Evolutionary conservation across 2,113 vertebrate genomes (phyloP).

Genomic region (Spizaetus ornatus): DNA sequence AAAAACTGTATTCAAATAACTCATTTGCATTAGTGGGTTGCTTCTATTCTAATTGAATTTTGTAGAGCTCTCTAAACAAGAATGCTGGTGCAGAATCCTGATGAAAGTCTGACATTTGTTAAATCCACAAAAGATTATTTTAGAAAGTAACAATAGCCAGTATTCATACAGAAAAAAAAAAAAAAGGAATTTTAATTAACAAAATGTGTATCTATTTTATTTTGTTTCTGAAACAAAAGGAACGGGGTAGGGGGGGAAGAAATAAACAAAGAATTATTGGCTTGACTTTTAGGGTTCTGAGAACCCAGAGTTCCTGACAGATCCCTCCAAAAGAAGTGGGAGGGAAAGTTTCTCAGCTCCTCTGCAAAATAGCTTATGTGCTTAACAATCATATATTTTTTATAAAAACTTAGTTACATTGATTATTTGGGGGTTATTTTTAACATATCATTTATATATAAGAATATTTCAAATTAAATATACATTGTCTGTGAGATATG

Average conservation of each 20-base stretch:
- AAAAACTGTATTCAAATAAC: constrained; percentile 32
- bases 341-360: not conserved
- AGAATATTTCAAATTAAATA: not conserved
- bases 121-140: constrained; percentile 63
- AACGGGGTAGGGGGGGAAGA: not conserved
- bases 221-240: constrained; percentile 52
- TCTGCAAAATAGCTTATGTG: not conserved
- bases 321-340: not conserved
- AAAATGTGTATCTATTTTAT: constrained; percentile 51
- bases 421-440: not conserved
- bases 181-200: constrained; percentile 50
- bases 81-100: constrained; percentile 36
- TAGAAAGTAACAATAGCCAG: constrained; percentile 49
- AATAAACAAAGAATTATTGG: not conserved
- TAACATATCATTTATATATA: not conserved
- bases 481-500: not conserved
- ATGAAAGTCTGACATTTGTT: constrained; percentile 52
- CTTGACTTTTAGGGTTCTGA: constrained; percentile 15
- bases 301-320: not conserved
- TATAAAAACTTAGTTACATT: not conserved
- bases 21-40: constrained; percentile 2
- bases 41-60: constrained; percentile 34
- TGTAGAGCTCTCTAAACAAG: constrained; percentile 10
- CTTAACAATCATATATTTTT: not conserved
- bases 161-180: constrained; percentile 20